Evolutionary conservation across 2,797 vertebrate genomes (phyloP).

Genomic region (Channallabes apus): DNA sequence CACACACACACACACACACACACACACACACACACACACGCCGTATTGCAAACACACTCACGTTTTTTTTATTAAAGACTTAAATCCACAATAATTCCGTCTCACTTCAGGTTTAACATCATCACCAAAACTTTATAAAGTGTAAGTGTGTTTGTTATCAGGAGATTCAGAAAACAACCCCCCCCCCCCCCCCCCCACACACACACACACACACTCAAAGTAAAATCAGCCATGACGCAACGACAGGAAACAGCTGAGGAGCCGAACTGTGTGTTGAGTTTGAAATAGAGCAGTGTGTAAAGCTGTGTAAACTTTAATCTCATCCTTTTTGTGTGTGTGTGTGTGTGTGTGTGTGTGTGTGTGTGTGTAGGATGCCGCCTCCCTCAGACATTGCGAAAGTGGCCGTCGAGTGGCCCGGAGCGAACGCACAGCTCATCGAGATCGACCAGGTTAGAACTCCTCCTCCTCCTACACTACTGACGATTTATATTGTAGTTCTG

Average conservation of each 20-base stretch:
- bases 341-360: constrained; percentile 10
- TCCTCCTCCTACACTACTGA: neutral
- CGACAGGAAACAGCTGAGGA: neutral
- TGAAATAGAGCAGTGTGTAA: neutral
- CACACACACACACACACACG: too few species aligned
- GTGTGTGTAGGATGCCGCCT: constrained; percentile 76
- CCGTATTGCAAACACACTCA: neutral
- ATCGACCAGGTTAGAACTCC: constrained; percentile 88
- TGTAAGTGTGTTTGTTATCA: neutral
- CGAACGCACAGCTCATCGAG: constrained; percentile 96
- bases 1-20: too few species aligned
- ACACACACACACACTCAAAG: neutral
- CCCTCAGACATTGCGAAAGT: constrained; percentile 97
- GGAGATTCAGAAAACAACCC: neutral
- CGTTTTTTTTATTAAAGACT: neutral
- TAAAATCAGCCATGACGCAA: neutral
- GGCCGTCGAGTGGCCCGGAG: constrained; percentile 97
- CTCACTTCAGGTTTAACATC: neutral
- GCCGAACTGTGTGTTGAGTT: neutral
- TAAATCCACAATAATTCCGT: neutral
- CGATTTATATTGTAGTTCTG: neutral
- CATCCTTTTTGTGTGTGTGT: too few species aligned
- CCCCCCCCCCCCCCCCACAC: neutral
- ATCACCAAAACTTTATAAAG: neutral
- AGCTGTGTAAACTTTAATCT: neutral